A percentile compares a stretch with the other conserved stretches of the same genome.
Conservation (phyloP, 2,797 vertebrate genomes). For the Sebastes aleutianus region DNA sequence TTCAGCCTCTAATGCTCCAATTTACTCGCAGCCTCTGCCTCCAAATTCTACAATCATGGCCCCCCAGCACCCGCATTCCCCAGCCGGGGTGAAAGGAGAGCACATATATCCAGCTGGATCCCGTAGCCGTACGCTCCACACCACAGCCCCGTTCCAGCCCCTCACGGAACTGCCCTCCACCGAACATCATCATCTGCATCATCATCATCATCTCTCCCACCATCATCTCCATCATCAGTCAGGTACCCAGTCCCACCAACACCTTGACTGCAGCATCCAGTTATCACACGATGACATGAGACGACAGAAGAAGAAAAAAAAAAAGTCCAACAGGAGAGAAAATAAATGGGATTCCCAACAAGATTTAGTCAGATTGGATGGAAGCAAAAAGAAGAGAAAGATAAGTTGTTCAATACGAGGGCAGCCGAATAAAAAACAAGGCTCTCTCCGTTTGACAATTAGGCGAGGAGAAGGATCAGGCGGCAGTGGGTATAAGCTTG, state of each 20-base stretch:
- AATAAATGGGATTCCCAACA: slow-evolving; percentile 77
- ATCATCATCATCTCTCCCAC: slow-evolving; percentile 82
- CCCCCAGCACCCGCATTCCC: slow-evolving; percentile 83
- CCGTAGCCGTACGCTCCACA: slow-evolving; percentile 78
- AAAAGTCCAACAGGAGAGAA: slow-evolving; percentile 79
- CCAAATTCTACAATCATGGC: slow-evolving; percentile 85
- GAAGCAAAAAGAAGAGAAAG: slow-evolving; percentile 74
- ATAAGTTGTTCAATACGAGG: slow-evolving; percentile 72
- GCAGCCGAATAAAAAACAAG: slow-evolving; percentile 76
- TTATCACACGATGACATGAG: slow-evolving; percentile 75
- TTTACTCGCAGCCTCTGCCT: slow-evolving; percentile 84
- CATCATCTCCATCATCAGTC: slow-evolving; percentile 81
- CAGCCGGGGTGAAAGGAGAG: slow-evolving; percentile 84
- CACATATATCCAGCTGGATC: slow-evolving; percentile 81
- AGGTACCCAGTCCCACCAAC: slow-evolving; percentile 66
- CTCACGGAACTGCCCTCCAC: slow-evolving; percentile 79
- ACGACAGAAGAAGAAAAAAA: slow-evolving; percentile 85
- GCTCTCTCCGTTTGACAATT: slow-evolving; percentile 82
- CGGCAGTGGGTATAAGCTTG: slow-evolving; percentile 81
- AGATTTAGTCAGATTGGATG: slow-evolving; percentile 74
- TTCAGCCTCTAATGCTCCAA: slow-evolving; percentile 73
- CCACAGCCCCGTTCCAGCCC: slow-evolving; percentile 81
- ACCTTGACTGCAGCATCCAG: slow-evolving; percentile 75
- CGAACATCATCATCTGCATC: slow-evolving; percentile 78
- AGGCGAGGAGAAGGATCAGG: slow-evolving; percentile 77